Base-by-base conservation (phyloP, 2,888 invertebrate species). In the Oxystoma pomonae region DNA sequence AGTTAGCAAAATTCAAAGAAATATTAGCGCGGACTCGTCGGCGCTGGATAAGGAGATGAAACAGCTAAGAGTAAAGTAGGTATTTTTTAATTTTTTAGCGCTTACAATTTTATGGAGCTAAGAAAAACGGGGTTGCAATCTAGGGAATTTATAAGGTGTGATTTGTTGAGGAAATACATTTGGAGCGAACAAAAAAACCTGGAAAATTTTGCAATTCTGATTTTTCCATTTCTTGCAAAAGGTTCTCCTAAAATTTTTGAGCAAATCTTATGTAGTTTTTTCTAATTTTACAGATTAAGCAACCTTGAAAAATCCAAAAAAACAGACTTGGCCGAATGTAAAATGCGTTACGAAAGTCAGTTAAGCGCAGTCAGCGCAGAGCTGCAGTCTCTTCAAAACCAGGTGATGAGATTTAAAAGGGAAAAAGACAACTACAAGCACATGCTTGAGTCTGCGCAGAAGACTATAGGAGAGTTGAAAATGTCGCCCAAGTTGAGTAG, bases 391-490 rank as follows among this genome's bases (percentile, higher is more conserved):
- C 84, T 94, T 73, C 94, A 94, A 77, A 85, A 85, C 67, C 91
- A 91, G 83, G 87, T 90, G 69, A 84, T 89, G 19, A 85, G 92
- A 72, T 94, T 94, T 76, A 92, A 92, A 76, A 84, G 93, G 65
- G 96, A 96, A 79, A 85, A 94, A 61, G 95, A 96, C 76, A 90
- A 91, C 59, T 94, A 92, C 75, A 92, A 92, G 70, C 93, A 94
- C 76, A 92, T 96, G 90, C 78, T 95, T 52, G 94, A 94, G 75
- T 89, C 90, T 12, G 92, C 94, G 0, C 94, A 94, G 76, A 91
- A 91, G 79, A 89, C 90, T 50, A 90, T 93, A 71, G 85, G 88
- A 0, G 91, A 93, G 69, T 82, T 92, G 19, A 92, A 91, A 77
- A 81, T 81, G 18, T 85, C 86, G 0, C 82, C 81, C 22, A 82